A percentile compares a stretch with the other conserved stretches of the same genome.
Conservation (phyloP, 1,140 invertebrate species). For the Drosophila albomicans region DNA sequence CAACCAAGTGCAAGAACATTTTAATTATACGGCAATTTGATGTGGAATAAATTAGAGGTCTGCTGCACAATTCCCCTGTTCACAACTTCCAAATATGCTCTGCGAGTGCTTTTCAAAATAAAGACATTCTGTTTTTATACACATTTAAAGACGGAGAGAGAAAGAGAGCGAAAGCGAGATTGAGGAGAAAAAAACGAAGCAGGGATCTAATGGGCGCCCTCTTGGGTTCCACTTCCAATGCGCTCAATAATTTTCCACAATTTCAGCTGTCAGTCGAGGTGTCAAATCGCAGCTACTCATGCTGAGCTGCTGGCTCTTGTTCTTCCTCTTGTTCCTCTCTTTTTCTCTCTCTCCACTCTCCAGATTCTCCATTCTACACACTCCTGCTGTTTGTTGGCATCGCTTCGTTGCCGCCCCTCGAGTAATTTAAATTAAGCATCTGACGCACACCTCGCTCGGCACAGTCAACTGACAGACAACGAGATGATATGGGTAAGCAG, state of each 20-base stretch:
- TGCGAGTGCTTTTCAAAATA: constrained; percentile 43
- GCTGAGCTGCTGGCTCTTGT: constrained; percentile 61
- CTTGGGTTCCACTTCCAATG: constrained; percentile 76
- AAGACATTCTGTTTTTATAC: constrained; percentile 54
- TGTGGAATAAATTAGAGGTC: constrained; percentile 81
- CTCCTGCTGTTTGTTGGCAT: constrained; percentile 18
- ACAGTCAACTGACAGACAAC: constrained; percentile 70
- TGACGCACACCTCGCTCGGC: constrained; percentile 77
- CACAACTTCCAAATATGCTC: constrained; percentile 55
- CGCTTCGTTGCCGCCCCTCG: constrained; percentile 55
- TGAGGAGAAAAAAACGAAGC: constrained; percentile 6
- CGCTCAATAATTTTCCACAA: constrained; percentile 82
- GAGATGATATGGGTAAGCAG: constrained; percentile 80
- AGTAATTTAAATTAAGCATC: constrained; percentile 83
- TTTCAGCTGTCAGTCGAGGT: constrained; percentile 84
- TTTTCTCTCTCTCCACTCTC: constrained; percentile 26
- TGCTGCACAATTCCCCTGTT: constrained; percentile 50
- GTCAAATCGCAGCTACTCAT: constrained; percentile 85
- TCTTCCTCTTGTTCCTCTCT: not conserved
- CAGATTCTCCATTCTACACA: constrained; percentile 14
- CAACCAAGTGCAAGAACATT: constrained; percentile 59
- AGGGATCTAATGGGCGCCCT: constrained; percentile 78
- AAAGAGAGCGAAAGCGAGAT: not conserved
- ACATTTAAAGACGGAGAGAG: constrained; percentile 3
- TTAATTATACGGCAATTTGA: constrained; percentile 80